phyloP scores from a whole-genome alignment of 2,113 vertebrate species.

The Grantiella picta region DNA sequence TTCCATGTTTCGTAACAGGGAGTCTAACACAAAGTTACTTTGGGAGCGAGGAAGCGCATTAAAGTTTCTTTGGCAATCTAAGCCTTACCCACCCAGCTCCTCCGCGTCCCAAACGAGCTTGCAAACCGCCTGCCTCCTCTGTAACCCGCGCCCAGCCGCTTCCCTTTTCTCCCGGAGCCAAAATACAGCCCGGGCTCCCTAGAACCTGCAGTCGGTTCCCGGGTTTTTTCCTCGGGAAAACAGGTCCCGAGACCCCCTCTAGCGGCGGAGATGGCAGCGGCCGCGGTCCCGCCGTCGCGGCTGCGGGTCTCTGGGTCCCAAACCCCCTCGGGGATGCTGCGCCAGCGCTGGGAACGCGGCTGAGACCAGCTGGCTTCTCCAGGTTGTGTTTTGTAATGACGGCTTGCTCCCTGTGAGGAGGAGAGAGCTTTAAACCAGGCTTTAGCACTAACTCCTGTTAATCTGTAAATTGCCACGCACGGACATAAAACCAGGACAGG shows the following conservation, averaged over 20 bases:
- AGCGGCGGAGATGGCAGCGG: not conserved
- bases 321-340: not conserved
- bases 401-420: not conserved
- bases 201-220: not conserved
- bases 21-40: not conserved
- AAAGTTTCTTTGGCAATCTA: not conserved
- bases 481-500: not conserved
- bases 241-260: constrained; percentile 23
- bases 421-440: not conserved
- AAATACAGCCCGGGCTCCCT: not conserved
- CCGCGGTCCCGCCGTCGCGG: not conserved
- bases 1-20: not conserved
- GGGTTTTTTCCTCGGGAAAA: not conserved
- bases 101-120: not conserved
- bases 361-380: not conserved
- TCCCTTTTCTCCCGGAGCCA: not conserved
- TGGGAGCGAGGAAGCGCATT: not conserved
- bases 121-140: not conserved
- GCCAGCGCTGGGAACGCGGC: fast-evolving
- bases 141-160: not conserved
- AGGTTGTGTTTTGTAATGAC: not conserved
- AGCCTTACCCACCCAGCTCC: not conserved
- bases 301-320: not conserved
- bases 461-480: not conserved
- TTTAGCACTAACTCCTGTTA: not conserved